Conservation (phyloP, 2,888 invertebrate species). For the Octonoba sinensis region DNA sequence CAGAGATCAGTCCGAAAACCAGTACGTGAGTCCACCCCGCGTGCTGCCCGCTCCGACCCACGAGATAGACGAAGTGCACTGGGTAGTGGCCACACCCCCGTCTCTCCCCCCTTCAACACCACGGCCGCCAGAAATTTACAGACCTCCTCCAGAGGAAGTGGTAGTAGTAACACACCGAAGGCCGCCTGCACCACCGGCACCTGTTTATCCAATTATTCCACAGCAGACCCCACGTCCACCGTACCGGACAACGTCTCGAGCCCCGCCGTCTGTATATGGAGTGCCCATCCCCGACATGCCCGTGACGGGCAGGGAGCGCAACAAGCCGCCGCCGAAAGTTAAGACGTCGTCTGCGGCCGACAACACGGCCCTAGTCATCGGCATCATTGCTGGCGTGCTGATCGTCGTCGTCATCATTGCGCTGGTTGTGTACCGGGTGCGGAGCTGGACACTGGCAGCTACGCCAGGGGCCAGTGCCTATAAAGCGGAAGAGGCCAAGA, state of each 20-base stretch:
- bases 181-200: conserved; percentile 22
- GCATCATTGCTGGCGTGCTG: conserved; percentile 90
- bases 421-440: conserved; percentile 81
- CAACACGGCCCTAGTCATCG: conserved; percentile 83
- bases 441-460: conserved; percentile 53
- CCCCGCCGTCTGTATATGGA: conserved; percentile 39
- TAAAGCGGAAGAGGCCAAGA: conserved; percentile 88
- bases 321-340: conserved; percentile 69
- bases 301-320: conserved; percentile 51
- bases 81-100: conserved; percentile 31
- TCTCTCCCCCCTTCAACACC: background rate
- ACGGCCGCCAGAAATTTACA: background rate
- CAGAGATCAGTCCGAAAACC: conserved; percentile 23
- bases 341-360: conserved; percentile 79
- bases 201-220: conserved; percentile 34
- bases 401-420: conserved; percentile 92
- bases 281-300: conserved; percentile 62
- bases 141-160: conserved; percentile 22
- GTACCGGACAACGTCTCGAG: conserved; percentile 29
- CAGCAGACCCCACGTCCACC: conserved; percentile 47
- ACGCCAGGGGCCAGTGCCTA: conserved; percentile 84
- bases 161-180: conserved; percentile 19
- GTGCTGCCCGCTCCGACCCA: conserved; percentile 42
- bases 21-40: conserved; percentile 30
- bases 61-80: conserved; percentile 32